phyloP scores from a whole-genome alignment of 2,888 invertebrate species.

The Alcis repandata region DNA sequence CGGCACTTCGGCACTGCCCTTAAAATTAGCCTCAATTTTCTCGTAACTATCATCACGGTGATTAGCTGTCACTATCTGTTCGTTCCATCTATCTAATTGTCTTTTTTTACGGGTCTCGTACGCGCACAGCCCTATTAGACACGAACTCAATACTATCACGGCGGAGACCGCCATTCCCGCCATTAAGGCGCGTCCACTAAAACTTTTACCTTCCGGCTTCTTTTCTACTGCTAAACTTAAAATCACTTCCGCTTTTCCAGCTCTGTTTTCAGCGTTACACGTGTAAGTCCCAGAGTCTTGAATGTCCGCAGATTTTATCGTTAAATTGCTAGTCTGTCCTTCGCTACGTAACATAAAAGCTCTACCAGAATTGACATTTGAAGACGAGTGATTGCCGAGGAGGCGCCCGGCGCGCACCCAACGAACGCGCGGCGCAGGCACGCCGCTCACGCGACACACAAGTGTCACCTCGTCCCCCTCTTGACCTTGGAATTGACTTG shows the following conservation, averaged over 20 bases:
- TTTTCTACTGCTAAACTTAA: constrained; percentile 90
- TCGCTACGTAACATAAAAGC: constrained; percentile 89
- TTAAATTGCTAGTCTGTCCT: constrained; percentile 90
- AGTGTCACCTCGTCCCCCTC: constrained; percentile 92
- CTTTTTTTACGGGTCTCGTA: constrained; percentile 88
- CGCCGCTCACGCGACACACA: constrained; percentile 89
- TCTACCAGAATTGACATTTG: constrained; percentile 83
- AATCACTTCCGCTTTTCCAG: constrained; percentile 91
- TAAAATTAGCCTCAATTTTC: constrained; percentile 91
- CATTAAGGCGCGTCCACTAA: constrained; percentile 87
- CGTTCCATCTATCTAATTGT: constrained; percentile 83
- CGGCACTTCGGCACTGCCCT: constrained; percentile 72
- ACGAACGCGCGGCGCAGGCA: constrained; percentile 90
- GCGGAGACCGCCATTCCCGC: constrained; percentile 90
- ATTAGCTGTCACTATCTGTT: constrained; percentile 81
- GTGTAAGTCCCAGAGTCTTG: constrained; percentile 92
- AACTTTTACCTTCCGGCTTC: constrained; percentile 87
- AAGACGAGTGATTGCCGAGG: constrained; percentile 86
- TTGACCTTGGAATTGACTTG: constrained; percentile 87
- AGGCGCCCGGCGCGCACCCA: constrained; percentile 91
- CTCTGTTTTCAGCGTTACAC: constrained; percentile 93
- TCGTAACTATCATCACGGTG: constrained; percentile 90
- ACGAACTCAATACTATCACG: constrained; percentile 88
- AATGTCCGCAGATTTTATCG: constrained; percentile 90
- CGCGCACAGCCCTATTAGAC: constrained; percentile 89